Evolutionary conservation across 2,888 invertebrate species (phyloP).

Genomic region (Spisula subtruncata): DNA sequence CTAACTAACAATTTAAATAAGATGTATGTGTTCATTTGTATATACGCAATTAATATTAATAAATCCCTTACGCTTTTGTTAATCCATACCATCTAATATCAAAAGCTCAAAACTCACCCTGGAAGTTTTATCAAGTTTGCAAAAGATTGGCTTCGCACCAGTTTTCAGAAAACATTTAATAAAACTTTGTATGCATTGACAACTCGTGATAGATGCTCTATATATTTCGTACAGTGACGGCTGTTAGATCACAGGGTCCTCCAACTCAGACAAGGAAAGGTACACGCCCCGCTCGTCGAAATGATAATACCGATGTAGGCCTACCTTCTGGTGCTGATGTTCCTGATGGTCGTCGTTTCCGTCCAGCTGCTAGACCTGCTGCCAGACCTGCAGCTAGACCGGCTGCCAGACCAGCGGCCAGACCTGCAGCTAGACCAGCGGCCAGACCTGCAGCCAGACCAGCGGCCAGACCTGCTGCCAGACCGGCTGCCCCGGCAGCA

Average conservation of each 20-base stretch:
- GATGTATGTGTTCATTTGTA: background rate
- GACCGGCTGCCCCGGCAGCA: constrained; percentile 23
- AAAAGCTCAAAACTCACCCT: too few relatives aligned
- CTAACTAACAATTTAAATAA: too few relatives aligned
- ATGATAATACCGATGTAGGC: constrained; percentile 54
- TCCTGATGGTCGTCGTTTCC: constrained; percentile 37
- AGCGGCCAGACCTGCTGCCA: background rate
- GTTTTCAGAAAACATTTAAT: background rate
- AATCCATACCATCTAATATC: background rate
- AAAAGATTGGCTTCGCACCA: too few relatives aligned
- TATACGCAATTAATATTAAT: background rate
- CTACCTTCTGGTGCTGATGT: constrained; percentile 42
- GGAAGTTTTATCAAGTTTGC: too few relatives aligned
- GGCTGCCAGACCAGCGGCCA: constrained; percentile 15
- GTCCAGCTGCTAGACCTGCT: constrained; percentile 24
- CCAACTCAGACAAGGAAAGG: constrained; percentile 62
- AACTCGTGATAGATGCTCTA: too few relatives aligned
- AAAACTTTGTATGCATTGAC: constrained; percentile 29
- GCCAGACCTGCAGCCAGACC: constrained; percentile 4
- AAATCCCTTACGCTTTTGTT: background rate
- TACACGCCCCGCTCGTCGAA: constrained; percentile 41
- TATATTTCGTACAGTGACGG: constrained; percentile 54
- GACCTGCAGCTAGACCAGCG: constrained; percentile 18
- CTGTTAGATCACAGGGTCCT: constrained; percentile 63
- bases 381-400: constrained; percentile 19